Base-by-base conservation (phyloP, 2,113 vertebrate genomes). In the Tetrax tetrax region DNA sequence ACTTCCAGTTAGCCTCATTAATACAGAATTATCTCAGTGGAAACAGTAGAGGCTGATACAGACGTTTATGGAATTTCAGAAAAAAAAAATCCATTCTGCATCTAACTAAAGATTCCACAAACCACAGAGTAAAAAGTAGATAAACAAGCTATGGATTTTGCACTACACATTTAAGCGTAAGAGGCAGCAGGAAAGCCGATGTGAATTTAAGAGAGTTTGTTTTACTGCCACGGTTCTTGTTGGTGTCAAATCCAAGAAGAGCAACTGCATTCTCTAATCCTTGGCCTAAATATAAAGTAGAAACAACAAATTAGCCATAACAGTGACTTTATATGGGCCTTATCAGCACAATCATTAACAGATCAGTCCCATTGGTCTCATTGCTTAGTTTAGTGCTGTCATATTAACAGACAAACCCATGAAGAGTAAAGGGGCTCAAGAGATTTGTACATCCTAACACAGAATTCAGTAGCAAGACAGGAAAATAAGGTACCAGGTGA, bases 1-100 rank as follows among this genome's bases (percentile, higher is more conserved):
- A 65, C 59, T 87, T 84, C 25, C 69, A 71, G 56, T 93, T 95
- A 93, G 87, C 94, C 83, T 93, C 84, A 91, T 89, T 96, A 91
- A 90, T 64, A 60, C 14, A 47, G 77, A 95, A 90, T 83, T 88
- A 79, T 54, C 78, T 54, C 45, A 56, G 51, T 66, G 75, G 66
- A 79, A 93, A 54, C 19, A 90, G 70, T 9, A 66, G 48, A 85
- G 82, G 41, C 28, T 65, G 59, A 91, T 38, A 45, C 20, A 83
- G 53, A 89, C 80, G 81, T 56, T 18, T 25, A 8, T 48, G 54
- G 60, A 65, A 91, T 81, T 86, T 65, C 27, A 75, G 56, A 22
- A 56, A 59, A 87, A 77, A 71, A 38, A 47, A 78, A 64, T 19
- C 41, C n/a, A 27, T 76, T 68, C 63, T 61, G 25, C 60, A 90